Percentiles rank a stretch among this genome's conserved stretches.
phyloP scores from a whole-genome alignment of 1,140 invertebrate genomes.

The Polypedilum pembai region DNA sequence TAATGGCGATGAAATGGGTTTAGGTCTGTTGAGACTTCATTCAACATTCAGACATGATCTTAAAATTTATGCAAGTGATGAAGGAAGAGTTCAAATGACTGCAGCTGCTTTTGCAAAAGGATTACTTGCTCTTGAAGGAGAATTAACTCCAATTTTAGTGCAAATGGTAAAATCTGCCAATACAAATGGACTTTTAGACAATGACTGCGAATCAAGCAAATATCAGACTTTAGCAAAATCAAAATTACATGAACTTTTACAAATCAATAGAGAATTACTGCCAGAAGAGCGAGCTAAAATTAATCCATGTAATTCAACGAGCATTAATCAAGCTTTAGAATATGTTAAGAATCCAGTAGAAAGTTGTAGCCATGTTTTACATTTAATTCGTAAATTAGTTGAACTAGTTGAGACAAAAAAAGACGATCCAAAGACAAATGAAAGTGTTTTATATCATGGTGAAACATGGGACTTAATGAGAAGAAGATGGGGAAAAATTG shows the following conservation, averaged over 20 bases:
- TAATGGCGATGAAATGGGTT: conserved; percentile 57
- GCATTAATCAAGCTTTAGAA: conserved; percentile 80
- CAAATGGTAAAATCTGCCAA: conserved; percentile 99
- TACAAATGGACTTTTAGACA: conserved; percentile 95
- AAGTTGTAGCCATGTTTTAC: conserved; percentile 85
- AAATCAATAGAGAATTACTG: conserved; percentile 83
- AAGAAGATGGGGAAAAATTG: conserved; percentile 94
- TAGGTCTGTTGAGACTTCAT: conserved; percentile 86
- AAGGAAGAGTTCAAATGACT: conserved; percentile 98
- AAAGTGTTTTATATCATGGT: conserved; percentile 89
- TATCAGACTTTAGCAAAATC: conserved; percentile 94
- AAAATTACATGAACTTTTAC: conserved; percentile 85
- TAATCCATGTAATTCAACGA: conserved; percentile 82
- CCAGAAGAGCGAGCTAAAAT: conserved; percentile 75
- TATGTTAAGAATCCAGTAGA: conserved; percentile 94
- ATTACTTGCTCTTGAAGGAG: conserved; percentile 91
- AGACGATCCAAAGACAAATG: conserved; percentile 82
- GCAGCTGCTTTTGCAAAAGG: conserved; percentile 99
- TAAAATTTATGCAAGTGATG: conserved; percentile 99
- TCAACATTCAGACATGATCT: conserved; percentile 98
- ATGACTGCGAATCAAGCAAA: conserved; percentile 94
- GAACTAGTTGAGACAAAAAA: conserved; percentile 76
- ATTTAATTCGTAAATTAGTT: conserved; percentile 77
- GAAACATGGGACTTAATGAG: conserved; percentile 99
- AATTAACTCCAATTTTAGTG: conserved; percentile 95